Evolutionary conservation across 1,140 invertebrate species (phyloP).

Genomic region (Drosophila oshimai): DNA sequence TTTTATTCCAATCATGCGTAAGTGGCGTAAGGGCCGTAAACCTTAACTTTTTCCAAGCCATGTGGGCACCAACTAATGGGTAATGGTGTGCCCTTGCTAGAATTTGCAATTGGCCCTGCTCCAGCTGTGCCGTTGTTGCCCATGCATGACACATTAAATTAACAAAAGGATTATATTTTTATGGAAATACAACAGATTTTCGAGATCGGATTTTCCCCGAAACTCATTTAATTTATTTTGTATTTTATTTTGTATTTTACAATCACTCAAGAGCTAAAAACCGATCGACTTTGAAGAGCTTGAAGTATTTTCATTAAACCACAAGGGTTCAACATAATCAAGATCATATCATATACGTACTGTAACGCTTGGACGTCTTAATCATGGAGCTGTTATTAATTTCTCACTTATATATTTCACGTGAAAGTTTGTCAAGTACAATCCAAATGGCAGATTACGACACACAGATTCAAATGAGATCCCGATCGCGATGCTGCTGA

Average conservation of each 20-base stretch:
- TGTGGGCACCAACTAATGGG: constrained; percentile 11
- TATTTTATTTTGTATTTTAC: too few species aligned
- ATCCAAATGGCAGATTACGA: not conserved
- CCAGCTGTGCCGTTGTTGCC: not conserved
- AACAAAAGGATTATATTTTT: too few species aligned
- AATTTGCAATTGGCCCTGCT: not conserved
- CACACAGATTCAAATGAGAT: not conserved
- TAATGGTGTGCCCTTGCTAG: not conserved
- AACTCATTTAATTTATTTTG: too few species aligned
- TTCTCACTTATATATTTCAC: too few species aligned
- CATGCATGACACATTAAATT: too few species aligned
- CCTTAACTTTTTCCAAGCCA: constrained; percentile 11
- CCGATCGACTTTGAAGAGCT: too few species aligned
- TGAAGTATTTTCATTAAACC: too few species aligned
- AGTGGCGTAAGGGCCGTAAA: constrained; percentile 33
- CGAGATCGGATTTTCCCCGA: too few species aligned
- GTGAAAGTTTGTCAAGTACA: too few species aligned
- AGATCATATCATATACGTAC: not conserved
- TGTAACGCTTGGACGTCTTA: not conserved
- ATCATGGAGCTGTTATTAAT: not conserved
- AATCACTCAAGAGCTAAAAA: too few species aligned
- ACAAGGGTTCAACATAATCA: too few species aligned
- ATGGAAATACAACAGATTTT: not conserved
- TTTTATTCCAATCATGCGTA: constrained; percentile 65
- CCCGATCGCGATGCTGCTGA: constrained; percentile 1